Conservation (phyloP, 2,888 invertebrate species). For the Chrysodeixis includens region DNA sequence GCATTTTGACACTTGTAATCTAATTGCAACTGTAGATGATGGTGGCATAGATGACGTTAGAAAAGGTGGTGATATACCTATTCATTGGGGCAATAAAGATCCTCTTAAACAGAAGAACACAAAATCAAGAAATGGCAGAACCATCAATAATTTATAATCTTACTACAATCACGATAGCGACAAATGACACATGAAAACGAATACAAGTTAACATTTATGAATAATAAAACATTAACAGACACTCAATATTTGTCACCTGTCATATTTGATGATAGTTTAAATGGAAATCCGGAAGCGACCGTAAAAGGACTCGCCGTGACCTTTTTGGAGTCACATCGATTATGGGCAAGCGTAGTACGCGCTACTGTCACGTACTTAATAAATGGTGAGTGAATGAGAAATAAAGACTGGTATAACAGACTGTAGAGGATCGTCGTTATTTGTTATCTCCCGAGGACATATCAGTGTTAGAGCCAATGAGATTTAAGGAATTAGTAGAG, state of each 20-base stretch:
- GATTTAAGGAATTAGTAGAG: too few species aligned
- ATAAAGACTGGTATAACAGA: background rate
- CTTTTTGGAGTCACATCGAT: background rate
- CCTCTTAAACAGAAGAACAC: too few species aligned
- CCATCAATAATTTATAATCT: background rate
- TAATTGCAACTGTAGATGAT: too few species aligned
- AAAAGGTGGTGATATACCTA: too few species aligned
- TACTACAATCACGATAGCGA: background rate
- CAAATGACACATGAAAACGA: background rate
- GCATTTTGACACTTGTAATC: too few species aligned
- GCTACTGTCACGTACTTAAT: background rate
- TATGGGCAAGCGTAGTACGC: background rate
- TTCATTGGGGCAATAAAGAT: too few species aligned
- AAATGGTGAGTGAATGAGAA: background rate
- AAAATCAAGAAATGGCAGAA: background rate
- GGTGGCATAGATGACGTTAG: too few species aligned
- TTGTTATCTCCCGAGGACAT: too few species aligned
- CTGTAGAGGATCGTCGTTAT: too few species aligned
- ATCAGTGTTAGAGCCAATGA: too few species aligned
- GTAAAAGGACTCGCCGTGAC: slow-evolving; percentile 3
- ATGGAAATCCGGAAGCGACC: slow-evolving; percentile 4
- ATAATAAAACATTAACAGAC: slow-evolving; percentile 2
- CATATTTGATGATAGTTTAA: slow-evolving; percentile 4
- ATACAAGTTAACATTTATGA: background rate
- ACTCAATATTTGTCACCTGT: slow-evolving; percentile 4